Conservation (phyloP, 1,140 invertebrate species). For the Oryctes rhinoceros region DNA sequence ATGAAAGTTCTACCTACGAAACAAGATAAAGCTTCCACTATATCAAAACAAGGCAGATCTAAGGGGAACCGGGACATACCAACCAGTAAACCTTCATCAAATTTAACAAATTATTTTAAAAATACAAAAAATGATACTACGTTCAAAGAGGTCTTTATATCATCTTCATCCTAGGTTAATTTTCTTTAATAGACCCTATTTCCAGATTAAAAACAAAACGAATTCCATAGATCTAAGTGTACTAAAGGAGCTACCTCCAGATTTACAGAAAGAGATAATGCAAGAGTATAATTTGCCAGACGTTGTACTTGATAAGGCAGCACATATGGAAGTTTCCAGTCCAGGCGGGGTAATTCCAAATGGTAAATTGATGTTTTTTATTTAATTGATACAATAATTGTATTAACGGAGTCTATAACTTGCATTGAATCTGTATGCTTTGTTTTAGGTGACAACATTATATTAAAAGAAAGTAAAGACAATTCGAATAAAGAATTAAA, state of each 20-base stretch:
- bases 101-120: constrained; percentile 41
- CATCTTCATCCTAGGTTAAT: not conserved
- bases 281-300: constrained; percentile 62
- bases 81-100: not conserved
- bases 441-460: not conserved
- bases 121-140: constrained; percentile 51
- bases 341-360: not conserved
- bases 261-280: constrained; percentile 71
- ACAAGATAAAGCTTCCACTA: not conserved
- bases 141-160: not conserved
- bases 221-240: constrained; percentile 65
- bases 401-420: too few relatives aligned
- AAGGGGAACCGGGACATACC: not conserved
- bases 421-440: too few relatives aligned
- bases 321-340: not conserved
- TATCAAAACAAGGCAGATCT: not conserved
- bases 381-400: too few relatives aligned
- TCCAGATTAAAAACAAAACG: constrained; percentile 29
- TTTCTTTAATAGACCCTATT: not conserved
- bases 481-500: not conserved
- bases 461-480: not conserved
- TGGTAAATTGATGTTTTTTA: not conserved
- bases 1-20: constrained; percentile 39
- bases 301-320: not conserved
- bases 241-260: constrained; percentile 68